Percentiles rank a stretch among this genome's conserved stretches.
Evolutionary conservation across 2,888 invertebrate genomes (phyloP).

Genomic region (Dolichomitus sp.): DNA sequence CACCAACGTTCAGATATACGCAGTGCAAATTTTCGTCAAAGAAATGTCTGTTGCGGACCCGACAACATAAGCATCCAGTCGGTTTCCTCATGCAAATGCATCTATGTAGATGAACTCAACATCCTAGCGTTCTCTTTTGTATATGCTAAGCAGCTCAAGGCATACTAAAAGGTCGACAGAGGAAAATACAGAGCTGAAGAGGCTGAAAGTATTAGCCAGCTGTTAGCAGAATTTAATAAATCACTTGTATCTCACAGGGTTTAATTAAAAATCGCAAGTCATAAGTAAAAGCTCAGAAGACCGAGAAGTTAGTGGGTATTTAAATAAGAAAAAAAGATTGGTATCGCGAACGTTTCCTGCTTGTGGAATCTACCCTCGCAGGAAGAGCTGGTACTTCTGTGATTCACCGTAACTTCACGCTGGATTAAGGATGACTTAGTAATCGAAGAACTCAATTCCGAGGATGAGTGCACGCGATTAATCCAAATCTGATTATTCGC

Average conservation of each 20-base stretch:
- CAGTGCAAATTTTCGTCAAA: neutral
- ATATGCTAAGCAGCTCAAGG: conserved; percentile 10
- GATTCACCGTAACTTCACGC: conserved; percentile 23
- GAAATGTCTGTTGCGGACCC: conserved; percentile 1
- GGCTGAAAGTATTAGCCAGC: conserved; percentile 47
- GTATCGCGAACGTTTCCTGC: neutral
- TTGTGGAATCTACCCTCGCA: conserved; percentile 15
- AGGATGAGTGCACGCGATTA: conserved; percentile 19
- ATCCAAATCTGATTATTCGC: conserved; percentile 54
- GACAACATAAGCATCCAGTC: neutral
- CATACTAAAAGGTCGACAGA: conserved; percentile 12
- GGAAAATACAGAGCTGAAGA: conserved; percentile 20
- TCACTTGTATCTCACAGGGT: conserved; percentile 63
- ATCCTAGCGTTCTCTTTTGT: conserved; percentile 20
- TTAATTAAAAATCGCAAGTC: conserved; percentile 69
- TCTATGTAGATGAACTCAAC: conserved; percentile 18
- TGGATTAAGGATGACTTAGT: conserved; percentile 33
- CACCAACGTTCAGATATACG: neutral
- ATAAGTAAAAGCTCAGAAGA: conserved; percentile 51
- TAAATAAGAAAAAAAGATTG: conserved; percentile 21
- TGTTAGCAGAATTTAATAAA: conserved; percentile 64
- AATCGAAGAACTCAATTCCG: conserved; percentile 47
- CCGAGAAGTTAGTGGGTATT: conserved; percentile 46
- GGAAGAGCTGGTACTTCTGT: conserved; percentile 27
- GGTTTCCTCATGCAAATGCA: conserved; percentile 28